Conservation (phyloP, 2,888 invertebrate genomes). For the Archips crataeganus region DNA sequence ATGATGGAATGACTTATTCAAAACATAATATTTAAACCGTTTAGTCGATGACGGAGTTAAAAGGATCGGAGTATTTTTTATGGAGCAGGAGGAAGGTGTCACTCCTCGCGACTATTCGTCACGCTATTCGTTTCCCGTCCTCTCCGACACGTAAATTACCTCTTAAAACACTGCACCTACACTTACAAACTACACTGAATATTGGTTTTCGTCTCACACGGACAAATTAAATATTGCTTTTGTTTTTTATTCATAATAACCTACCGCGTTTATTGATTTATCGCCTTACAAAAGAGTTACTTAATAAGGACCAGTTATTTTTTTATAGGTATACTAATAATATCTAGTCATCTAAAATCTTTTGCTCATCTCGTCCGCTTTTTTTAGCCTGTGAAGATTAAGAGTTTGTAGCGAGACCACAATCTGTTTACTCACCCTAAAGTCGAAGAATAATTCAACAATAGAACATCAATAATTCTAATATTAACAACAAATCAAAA, state of each 20-base stretch:
- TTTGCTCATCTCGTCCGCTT: background rate
- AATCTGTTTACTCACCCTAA: background rate
- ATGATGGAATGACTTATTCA: constrained; percentile 12
- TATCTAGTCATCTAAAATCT: no score
- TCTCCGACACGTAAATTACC: constrained; percentile 68
- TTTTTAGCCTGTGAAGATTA: background rate
- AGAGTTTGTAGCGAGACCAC: background rate
- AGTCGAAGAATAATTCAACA: constrained; percentile 2
- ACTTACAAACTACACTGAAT: constrained; percentile 46
- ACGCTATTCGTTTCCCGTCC: constrained; percentile 75
- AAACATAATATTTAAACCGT: constrained; percentile 37
- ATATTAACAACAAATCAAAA: constrained; percentile 50
- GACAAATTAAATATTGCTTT: background rate
- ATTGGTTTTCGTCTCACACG: constrained; percentile 6
- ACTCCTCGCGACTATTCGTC: constrained; percentile 78
- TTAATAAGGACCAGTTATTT: no score
- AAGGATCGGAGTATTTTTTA: constrained; percentile 68
- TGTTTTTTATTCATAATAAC: background rate
- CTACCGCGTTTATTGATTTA: no score
- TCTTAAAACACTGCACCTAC: constrained; percentile 60
- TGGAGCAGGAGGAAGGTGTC: constrained; percentile 79
- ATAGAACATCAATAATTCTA: constrained; percentile 35
- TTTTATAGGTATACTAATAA: no score
- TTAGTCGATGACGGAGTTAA: constrained; percentile 54
- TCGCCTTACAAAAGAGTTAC: no score